Evolutionary conservation across 2,888 invertebrate species (phyloP).

Genomic region (Priocnemis perturbator): DNA sequence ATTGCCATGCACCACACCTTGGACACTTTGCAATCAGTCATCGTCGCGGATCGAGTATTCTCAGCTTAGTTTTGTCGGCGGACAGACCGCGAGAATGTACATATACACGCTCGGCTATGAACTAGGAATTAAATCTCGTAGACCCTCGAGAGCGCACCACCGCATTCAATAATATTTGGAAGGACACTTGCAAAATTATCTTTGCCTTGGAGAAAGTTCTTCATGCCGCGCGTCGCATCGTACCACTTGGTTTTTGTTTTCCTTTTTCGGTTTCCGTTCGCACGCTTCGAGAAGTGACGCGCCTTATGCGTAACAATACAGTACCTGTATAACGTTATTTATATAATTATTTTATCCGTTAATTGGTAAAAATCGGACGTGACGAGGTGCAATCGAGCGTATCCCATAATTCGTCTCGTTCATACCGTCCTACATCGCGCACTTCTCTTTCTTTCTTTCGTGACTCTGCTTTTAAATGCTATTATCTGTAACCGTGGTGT

Average conservation of each 20-base stretch:
- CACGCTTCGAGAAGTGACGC: constrained; percentile 5
- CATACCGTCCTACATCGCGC: neutral
- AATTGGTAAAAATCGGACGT: neutral
- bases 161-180: constrained; percentile 57
- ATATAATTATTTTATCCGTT: constrained; percentile 6
- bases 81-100: constrained; percentile 45
- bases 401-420: constrained; percentile 8
- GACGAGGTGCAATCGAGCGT: no score
- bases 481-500: no score
- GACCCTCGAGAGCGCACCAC: constrained; percentile 49
- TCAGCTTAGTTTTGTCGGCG: constrained; percentile 2
- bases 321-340: constrained; percentile 4
- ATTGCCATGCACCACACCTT: no score
- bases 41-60: no score
- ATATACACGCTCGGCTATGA: constrained; percentile 45
- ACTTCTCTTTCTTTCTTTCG: neutral
- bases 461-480: neutral
- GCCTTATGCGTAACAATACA: neutral
- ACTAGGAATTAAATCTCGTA: constrained; percentile 36
- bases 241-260: no score
- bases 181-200: constrained; percentile 65
- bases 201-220: constrained; percentile 54
- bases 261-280: neutral
- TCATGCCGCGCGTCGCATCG: no score
- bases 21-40: no score